Base-by-base conservation (phyloP, 92 coral and sea anemone species). In the Parazoanthus atlanticus region DNA sequence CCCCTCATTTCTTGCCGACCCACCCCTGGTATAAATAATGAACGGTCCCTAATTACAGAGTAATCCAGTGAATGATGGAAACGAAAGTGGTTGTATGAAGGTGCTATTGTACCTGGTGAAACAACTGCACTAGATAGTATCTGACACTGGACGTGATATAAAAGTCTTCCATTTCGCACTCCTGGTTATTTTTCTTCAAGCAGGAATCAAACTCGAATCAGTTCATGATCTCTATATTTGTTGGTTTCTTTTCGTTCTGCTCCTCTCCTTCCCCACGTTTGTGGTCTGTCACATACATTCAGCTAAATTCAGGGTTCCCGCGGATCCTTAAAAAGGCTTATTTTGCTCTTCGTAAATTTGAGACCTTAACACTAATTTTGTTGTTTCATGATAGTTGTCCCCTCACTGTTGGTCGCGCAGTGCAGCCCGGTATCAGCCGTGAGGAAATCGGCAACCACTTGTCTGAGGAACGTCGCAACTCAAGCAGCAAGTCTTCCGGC, bases 401-500 rank as follows among this genome's bases (percentile, higher is more conserved):
- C 94, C 41, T 95, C 98, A 17, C 70, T 97, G n/a, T 76, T 97
- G 86, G 96, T 95, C 5, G 92, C 94, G 33, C 81, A 95, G 88
- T 89, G 93, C 64, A 95, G 94, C 87, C 97, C 94, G 56, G 70
- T 97, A 21, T 75, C 94, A 43, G 93, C 95, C 1, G 86, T 95
- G 17, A 94, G 99, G 79, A 90, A 91, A 72, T 86, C 89, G 8
- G 97, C 93, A 16, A 19, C 95, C 1, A 43, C 92, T 26, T 93
- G 93, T 77, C 76, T 95, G 3, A 93, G 90, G 88, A 90, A 38
- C 33, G 86, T 95, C 19, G 49, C 61, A 65, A 64, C 91, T 28
- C 85, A 86, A 41, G 47, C 82, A 28, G 36, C 81, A 17, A 41
- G 82, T 83, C 47, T 79, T 64, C 92, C 83, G 61, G 90, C 89